Evolutionary conservation across 2,797 vertebrate genomes (phyloP).

Genomic region (Myotis vivesi): DNA sequence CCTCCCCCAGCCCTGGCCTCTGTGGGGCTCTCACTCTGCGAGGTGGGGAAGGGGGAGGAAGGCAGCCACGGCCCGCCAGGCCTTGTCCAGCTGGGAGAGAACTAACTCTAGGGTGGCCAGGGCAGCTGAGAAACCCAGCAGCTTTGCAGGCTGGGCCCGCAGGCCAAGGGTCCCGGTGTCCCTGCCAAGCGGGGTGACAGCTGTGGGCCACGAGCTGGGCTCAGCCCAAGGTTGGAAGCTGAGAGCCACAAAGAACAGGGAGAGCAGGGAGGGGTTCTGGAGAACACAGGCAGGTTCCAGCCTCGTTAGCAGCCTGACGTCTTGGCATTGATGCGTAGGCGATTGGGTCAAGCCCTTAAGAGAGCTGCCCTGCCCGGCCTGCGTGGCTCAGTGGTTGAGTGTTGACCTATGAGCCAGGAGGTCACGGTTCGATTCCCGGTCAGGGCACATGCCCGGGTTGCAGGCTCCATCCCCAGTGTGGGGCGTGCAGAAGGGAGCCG

Average conservation of each 20-base stretch:
- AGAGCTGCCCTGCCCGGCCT: background rate
- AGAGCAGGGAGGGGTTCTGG: background rate
- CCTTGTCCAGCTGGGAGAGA: background rate
- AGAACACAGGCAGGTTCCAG: background rate
- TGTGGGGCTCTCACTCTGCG: background rate
- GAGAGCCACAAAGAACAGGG: background rate
- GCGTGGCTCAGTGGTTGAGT: no score
- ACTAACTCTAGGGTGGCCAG: background rate
- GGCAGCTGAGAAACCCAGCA: background rate
- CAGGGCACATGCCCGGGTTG: no score
- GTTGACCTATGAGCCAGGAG: accelerated
- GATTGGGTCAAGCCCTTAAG: background rate
- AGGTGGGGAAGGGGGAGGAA: background rate
- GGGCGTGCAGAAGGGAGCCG: no score
- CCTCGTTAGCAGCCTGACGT: background rate
- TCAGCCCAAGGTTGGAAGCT: background rate
- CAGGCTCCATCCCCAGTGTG: no score
- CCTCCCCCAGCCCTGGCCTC: background rate
- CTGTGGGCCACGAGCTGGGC: background rate
- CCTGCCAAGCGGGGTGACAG: background rate
- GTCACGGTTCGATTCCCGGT: no score
- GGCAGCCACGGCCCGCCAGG: background rate
- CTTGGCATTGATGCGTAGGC: background rate
- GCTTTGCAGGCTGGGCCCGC: background rate
- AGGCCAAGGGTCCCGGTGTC: background rate